Evolutionary conservation across 2,888 invertebrate genomes (phyloP).

Genomic region (Hirtodrosophila cameraria): DNA sequence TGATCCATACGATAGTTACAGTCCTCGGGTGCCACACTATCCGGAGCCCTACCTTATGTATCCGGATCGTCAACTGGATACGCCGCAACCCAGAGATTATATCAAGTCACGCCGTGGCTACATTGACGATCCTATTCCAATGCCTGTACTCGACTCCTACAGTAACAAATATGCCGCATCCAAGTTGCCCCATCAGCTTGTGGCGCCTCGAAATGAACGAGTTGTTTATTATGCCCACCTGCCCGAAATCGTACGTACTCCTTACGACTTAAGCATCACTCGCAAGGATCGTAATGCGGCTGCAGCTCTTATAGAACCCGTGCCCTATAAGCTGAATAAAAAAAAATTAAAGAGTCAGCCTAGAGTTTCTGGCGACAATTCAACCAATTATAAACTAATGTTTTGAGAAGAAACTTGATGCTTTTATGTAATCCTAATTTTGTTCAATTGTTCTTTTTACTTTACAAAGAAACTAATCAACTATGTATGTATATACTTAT

Average conservation of each 20-base stretch:
- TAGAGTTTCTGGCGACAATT: slow-evolving; percentile 41
- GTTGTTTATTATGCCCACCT: slow-evolving; percentile 90
- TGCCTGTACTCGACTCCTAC: slow-evolving; percentile 63
- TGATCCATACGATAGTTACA: slow-evolving; percentile 83
- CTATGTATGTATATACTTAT: too few relatives aligned
- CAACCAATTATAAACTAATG: slow-evolving; percentile 49
- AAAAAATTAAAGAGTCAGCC: slow-evolving; percentile 51
- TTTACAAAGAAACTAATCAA: too few relatives aligned
- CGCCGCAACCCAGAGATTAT: slow-evolving; percentile 81
- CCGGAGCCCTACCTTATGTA: slow-evolving; percentile 83
- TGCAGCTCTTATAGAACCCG: slow-evolving; percentile 13
- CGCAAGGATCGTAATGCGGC: slow-evolving; percentile 49
- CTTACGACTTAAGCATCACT: slow-evolving; percentile 58
- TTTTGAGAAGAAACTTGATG: slow-evolving; percentile 17
- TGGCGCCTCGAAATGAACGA: slow-evolving; percentile 81
- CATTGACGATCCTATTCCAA: slow-evolving; percentile 64
- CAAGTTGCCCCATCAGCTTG: slow-evolving; percentile 62
- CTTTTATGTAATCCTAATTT: background rate
- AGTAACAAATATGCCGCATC: slow-evolving; percentile 51
- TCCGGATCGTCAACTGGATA: slow-evolving; percentile 83
- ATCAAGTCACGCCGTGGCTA: slow-evolving; percentile 64
- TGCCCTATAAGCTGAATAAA: slow-evolving; percentile 50
- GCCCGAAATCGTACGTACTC: slow-evolving; percentile 88
- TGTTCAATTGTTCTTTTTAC: slow-evolving; percentile 8
- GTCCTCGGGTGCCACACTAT: slow-evolving; percentile 81